Evolutionary conservation across 2,797 vertebrate species (phyloP), one percentile per base, ranked within the genome.

Genomic region (Odontamblyopus rebecca): DNA sequence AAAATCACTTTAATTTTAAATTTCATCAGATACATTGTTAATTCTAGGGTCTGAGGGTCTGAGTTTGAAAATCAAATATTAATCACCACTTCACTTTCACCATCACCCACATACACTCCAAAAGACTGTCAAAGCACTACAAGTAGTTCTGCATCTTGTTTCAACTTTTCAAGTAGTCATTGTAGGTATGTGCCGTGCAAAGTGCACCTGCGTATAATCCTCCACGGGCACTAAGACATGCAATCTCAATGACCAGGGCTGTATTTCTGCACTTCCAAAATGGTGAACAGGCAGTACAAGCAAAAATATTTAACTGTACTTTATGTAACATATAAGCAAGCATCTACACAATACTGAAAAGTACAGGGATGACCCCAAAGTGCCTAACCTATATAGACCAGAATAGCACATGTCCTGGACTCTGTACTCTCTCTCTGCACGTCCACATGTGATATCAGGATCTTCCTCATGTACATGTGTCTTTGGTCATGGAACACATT

Each of bases 401-500:
- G 26, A 50, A 27, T 51, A 50, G 48, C 27, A 51, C 38, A 65
- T 26, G 64, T 29, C 15, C 44, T 51, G 64, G 64, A 51, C 44
- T 66, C 26, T 66, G 64, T 13, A 66, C 44, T 66, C 44, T 66
- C 64, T 16, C 41, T 65, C 9, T 29, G 23, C 64, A 66, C 18
- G 26, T 66, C 48, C 26, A 66, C 64, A 51, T 51, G 27, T 64
- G 62, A 48, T 48, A 48, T 50, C 64, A 66, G n/a, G 27, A 18
- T 53, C 29, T n/a, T 32, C 44, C 44, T 48, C 9, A 44, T 64
- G 38, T 26, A 44, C 38, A 44, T 5, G 2, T n/a, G 35, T 38
- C 41, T 44, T 41, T 18, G 35, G n/a, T 13, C 13, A 41, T 63
- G 38, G 12, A 6, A 15, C 13, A 64, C 26, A 12, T 19, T 18